phyloP scores from a whole-genome alignment of 2,888 invertebrate species.

The Drosophila peninsularis region DNA sequence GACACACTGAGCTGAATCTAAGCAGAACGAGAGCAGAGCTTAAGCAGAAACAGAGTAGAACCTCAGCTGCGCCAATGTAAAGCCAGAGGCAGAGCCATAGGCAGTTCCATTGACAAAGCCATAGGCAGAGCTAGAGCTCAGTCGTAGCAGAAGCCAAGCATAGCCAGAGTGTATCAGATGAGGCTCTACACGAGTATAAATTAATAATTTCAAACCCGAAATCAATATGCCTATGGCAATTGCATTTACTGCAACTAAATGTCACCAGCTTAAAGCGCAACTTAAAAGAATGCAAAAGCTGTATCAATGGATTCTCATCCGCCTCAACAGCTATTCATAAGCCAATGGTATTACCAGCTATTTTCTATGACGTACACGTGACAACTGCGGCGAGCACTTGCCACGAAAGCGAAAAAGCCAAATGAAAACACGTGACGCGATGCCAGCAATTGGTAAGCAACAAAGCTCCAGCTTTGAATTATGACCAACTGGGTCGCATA shows the following conservation, averaged over 20 bases:
- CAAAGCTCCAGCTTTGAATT: conserved; percentile 73
- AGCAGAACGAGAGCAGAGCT: too few relatives aligned
- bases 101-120: too few relatives aligned
- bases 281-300: conserved; percentile 6
- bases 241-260: conserved; percentile 3
- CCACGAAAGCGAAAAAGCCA: conserved; percentile 51
- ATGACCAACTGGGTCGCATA: conserved; percentile 57
- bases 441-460: conserved; percentile 72
- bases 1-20: too few relatives aligned
- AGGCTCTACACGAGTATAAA: too few relatives aligned
- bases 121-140: too few relatives aligned
- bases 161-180: too few relatives aligned
- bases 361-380: conserved; percentile 67
- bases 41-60: too few relatives aligned
- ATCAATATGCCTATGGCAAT: conserved; percentile 15
- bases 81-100: too few relatives aligned
- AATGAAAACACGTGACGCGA: conserved; percentile 77
- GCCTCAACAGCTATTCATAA: conserved; percentile 45
- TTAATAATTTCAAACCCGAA: too few relatives aligned
- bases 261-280: not conserved
- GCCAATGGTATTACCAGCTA: conserved; percentile 65
- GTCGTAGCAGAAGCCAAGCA: too few relatives aligned
- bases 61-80: too few relatives aligned
- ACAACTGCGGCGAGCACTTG: conserved; percentile 60
- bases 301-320: conserved; percentile 28